Evolutionary conservation across 2,888 invertebrate species (phyloP), one percentile per base, ranked within the genome.

Genomic region (Tiphia femorata): DNA sequence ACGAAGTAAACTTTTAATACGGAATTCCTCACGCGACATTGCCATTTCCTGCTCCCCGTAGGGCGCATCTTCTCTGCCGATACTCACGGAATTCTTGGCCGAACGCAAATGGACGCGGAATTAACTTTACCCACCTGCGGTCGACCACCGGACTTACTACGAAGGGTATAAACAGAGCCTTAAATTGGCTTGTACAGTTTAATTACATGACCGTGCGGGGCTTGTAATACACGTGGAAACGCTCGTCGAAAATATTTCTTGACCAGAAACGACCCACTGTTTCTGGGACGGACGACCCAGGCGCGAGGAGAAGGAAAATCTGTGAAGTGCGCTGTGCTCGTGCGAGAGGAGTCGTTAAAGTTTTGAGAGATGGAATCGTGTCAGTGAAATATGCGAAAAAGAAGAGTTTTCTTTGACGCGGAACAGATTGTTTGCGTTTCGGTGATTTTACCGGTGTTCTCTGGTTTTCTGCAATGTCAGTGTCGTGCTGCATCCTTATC

Each of bases 1-100:
- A 14, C 33, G 46, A 43, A 51, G 56, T 70, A 65, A 70, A 70
- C 70, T 70, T 70, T 70, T 70, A 70, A 70, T 70, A 67, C 65
- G 49, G 55, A 70, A 70, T 70, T 70, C 70, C 70, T 65, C 58
- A 56, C 65, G 57, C 70, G 70, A 56, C 56, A 54, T 35, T 37
- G 53, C 7, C 38, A 41, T 40, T n/a, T n/a, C 40, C 20, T 21
- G 20, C 25, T 25, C 8, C 25, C 25, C 25, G 5, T 25, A 4
- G 6, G 17, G n/a, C 16, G 27, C 12, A 30, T 10, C 29, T 17
- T 20, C 42, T 38, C 29, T 49, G 54, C 41, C 58, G 70, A 70
- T 65, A 53, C 43, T 49, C 58, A 43, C 27, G 53, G 57, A 58
- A 70, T 70, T 67, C 67, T 61, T 62, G 41, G 29, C 23, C 57